Base-by-base conservation (phyloP, 2,113 vertebrate genomes). In the Cyanoderma ruficeps region DNA sequence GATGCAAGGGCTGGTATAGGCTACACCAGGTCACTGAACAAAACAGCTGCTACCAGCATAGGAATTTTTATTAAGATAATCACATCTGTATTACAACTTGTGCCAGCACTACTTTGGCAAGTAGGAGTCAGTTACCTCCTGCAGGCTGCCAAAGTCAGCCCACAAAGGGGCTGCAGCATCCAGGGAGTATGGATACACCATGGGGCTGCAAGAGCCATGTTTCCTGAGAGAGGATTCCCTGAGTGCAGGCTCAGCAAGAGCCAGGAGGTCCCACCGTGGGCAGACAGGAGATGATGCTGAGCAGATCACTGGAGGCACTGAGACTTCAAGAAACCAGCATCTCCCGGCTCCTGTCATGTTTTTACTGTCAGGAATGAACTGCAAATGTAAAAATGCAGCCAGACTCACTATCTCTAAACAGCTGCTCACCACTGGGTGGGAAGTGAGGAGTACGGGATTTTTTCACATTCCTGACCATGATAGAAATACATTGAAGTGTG, bases 181-280 rank as follows among this genome's bases (percentile, higher is more conserved):
- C 77, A 39, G 39, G 30, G 60, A 50, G 42, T 2, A 25, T 4
- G 3, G 44, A 11, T 31, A 57, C 35, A 64, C 19, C 1, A 0
- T 0, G 0, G 55, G 55, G 19, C 10, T 2, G 1, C 9, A 20
- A 68, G 41, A 75, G 56, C 39, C 22, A 3, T 11, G 31, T 35
- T 56, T 83, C 59, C 53, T 37, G 15, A 41, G 50, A 25, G 15
- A 83, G 47, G 28, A 20, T 37, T 72, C 52, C 7, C 2, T 33
- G 52, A 49, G 57, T 33, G 33, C 52, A 53, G 50, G 20, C 68
- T 74, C 63, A 50, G 47, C 49, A 35, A 46, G 20, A 78, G 56
- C 52, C 69, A 33, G 56, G 60, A 46, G 64, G 16, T 13, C 15
- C 42, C 55, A 49, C 44, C n/a, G 23, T 0, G 0, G 2, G 7